A percentile compares a stretch with the other conserved stretches of the same genome.
These are phyloP conservation scores for Clarias batrachus DNA, from an alignment of 2,113 vertebrate genomes.

Conservation along the genomic window DNA sequence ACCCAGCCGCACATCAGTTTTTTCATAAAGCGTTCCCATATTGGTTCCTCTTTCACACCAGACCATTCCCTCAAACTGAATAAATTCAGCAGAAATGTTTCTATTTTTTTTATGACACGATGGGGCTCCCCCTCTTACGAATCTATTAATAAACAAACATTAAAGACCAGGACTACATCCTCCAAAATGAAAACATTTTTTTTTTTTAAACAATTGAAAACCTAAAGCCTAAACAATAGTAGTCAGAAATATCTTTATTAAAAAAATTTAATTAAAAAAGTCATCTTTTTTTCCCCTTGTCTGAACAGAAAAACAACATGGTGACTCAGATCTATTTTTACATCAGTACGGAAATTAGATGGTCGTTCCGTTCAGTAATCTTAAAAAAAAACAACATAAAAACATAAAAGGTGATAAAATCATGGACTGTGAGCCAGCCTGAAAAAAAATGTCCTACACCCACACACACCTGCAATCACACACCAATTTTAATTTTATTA, in stretches of 20 bases:
- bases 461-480: too few species aligned
- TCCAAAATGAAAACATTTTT: too few species aligned
- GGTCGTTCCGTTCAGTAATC: neutral
- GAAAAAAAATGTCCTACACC: too few species aligned
- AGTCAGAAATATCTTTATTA: too few species aligned
- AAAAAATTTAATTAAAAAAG: neutral
- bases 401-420: too few species aligned
- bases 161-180: neutral
- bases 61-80: neutral
- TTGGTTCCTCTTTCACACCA: neutral
- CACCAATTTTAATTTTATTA: too few species aligned
- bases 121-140: neutral
- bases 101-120: neutral
- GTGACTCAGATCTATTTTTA: neutral
- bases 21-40: neutral
- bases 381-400: too few species aligned
- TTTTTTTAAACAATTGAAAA: too few species aligned
- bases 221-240: too few species aligned
- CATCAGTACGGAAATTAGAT: neutral
- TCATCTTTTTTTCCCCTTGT: neutral
- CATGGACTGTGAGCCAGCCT: neutral
- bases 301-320: neutral
- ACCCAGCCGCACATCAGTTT: neutral
- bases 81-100: neutral
- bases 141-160: neutral